These are phyloP conservation scores for Diorhabda elongata DNA, from an alignment of 1,140 invertebrate genomes.

Conservation along the genomic window DNA sequence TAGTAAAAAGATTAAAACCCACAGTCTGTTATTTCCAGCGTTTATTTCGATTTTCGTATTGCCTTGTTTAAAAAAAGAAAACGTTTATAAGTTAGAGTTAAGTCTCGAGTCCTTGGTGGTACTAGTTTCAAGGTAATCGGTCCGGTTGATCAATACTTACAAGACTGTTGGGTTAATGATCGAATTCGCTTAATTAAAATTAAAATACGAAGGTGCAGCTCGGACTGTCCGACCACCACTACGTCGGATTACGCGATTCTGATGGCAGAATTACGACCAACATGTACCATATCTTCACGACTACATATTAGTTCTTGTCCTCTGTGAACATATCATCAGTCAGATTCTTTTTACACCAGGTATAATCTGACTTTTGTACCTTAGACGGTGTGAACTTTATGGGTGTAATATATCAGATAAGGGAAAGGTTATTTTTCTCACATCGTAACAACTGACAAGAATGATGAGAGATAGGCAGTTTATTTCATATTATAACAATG, in stretches of 20 bases:
- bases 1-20: too few relatives aligned
- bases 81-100: too few relatives aligned
- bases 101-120: slow-evolving; percentile 8
- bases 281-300: slow-evolving; percentile 33
- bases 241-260: slow-evolving; percentile 1
- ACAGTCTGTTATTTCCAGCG: too few relatives aligned
- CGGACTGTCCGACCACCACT: neutral
- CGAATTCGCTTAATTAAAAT: slow-evolving; percentile 40
- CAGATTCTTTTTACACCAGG: slow-evolving; percentile 9
- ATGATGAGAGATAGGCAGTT: too few relatives aligned
- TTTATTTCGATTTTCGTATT: too few relatives aligned
- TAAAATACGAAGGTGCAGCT: slow-evolving; percentile 32
- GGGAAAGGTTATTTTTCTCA: too few relatives aligned
- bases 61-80: too few relatives aligned
- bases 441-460: too few relatives aligned
- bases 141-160: slow-evolving; percentile 33
- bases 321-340: slow-evolving; percentile 20
- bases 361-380: slow-evolving; percentile 7
- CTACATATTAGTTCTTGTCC: slow-evolving; percentile 35
- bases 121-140: slow-evolving; percentile 37
- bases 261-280: slow-evolving; percentile 32
- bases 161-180: slow-evolving; percentile 19
- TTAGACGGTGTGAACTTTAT: slow-evolving; percentile 8
- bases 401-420: neutral
- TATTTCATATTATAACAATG: too few relatives aligned